These are phyloP conservation scores for Bruchidius siliquastri DNA, from an alignment of 2,888 invertebrate genomes.

Conservation along the genomic window DNA sequence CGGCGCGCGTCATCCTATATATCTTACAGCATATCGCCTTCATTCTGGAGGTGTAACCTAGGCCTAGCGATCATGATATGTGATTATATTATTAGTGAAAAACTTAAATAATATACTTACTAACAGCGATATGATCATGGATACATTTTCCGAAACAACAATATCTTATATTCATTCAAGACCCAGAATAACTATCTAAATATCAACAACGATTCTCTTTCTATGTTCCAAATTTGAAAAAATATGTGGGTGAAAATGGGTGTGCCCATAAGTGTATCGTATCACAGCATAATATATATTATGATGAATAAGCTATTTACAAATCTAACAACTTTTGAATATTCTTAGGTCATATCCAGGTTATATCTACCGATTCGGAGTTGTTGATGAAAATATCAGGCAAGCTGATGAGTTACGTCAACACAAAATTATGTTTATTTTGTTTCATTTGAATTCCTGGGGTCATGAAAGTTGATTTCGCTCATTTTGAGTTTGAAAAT, in stretches of 20 bases:
- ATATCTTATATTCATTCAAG: background rate
- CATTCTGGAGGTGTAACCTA: background rate
- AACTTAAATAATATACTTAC: background rate
- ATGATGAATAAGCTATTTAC: conserved; percentile 19
- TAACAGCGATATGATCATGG: background rate
- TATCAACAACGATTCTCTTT: background rate
- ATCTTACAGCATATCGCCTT: background rate
- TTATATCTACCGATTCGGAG: background rate
- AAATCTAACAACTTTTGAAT: background rate
- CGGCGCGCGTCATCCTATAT: too few species aligned
- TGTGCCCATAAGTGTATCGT: conserved; percentile 33
- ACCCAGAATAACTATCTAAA: background rate
- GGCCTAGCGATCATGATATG: background rate
- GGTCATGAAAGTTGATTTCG: too few species aligned
- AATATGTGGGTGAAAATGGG: conserved; percentile 11
- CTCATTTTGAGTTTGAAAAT: too few species aligned
- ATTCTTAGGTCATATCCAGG: background rate
- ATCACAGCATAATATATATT: conserved; percentile 23
- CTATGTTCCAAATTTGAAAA: background rate
- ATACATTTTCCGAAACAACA: background rate
- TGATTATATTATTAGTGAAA: background rate
- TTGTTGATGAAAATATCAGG: background rate
- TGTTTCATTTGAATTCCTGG: too few species aligned
- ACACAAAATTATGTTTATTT: too few species aligned
- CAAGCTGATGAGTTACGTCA: too few species aligned